phyloP scores from a whole-genome alignment of 2,888 invertebrate genomes.

The Cheilosia scutellata region DNA sequence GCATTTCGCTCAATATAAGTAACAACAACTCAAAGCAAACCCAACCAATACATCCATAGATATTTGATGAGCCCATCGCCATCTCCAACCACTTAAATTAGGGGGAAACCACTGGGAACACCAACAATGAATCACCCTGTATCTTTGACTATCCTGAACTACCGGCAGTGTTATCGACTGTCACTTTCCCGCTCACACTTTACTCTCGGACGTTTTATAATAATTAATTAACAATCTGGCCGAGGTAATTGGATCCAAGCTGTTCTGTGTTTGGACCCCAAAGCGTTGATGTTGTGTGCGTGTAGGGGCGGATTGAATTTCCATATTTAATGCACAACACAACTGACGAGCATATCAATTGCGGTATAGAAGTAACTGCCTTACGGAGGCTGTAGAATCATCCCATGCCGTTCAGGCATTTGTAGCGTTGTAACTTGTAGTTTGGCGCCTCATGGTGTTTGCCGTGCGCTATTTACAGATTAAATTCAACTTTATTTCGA shows the following conservation, averaged over 20 bases:
- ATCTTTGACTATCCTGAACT: neutral
- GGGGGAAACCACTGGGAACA: neutral
- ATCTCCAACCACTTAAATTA: neutral
- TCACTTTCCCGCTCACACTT: constrained; percentile 20
- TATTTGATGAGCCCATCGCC: neutral
- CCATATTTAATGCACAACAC: constrained; percentile 39
- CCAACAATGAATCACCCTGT: constrained; percentile 34
- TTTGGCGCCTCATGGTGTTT: neutral
- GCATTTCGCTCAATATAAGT: too few relatives aligned
- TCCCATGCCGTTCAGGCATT: neutral
- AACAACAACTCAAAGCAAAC: neutral
- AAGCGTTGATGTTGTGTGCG: constrained; percentile 25
- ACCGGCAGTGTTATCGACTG: constrained; percentile 21
- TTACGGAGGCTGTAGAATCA: too few relatives aligned
- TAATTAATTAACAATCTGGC: constrained; percentile 61
- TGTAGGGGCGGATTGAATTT: constrained; percentile 44
- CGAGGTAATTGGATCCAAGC: constrained; percentile 53
- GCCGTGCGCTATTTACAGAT: constrained; percentile 14
- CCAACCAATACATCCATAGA: neutral
- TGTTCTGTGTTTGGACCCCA: constrained; percentile 21
- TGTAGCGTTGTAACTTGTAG: neutral
- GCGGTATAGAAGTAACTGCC: neutral
- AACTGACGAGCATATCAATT: constrained; percentile 28
- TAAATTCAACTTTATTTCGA: neutral
- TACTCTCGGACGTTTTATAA: constrained; percentile 34